Evolutionary conservation across 2,113 vertebrate genomes (phyloP), one percentile per base, ranked within the genome.

Genomic region (Kryptolebias marmoratus): DNA sequence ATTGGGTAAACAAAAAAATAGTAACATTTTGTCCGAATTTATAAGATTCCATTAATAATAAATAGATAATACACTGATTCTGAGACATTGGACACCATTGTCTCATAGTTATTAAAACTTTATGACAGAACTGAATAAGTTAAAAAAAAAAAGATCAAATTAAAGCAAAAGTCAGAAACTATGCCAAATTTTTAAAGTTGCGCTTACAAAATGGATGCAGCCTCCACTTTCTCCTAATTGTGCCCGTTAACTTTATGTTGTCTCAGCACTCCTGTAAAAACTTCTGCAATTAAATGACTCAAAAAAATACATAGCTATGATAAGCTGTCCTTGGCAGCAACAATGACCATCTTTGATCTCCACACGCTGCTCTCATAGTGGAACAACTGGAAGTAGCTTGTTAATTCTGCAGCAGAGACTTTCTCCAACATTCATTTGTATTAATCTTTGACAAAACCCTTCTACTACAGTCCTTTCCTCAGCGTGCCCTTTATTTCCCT

Each of bases 271-370:
- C 70, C 54, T n/a, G 53, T 45, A 52, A 68, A 88, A 87, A 87
- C 72, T 79, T 85, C 32, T 52, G 84, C 88, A 92, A 91, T 93
- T 92, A 92, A 88, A 87, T 87, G 85, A 89, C 80, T 63, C 68
- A 66, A 84, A 90, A 91, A 64, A 81, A 80, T 28, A 84, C 83
- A 90, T 84, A 80, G 73, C 81, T 77, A 44, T 72, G 88, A 92
- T 92, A 84, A 93, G 83, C 90, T 79, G 90, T 93, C 91, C 92
- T 92, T 92, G 90, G 74, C 68, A 74, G 77, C 58, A 73, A 86
- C 90, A 90, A 92, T 89, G 86, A 75, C 90, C 85, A 88, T 75
- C 86, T 92, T 91, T 92, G 84, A 92, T 93, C 86, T 87, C 57
- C 3, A n/a, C 48, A 73, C 55, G 42, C 58, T 64, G 52, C 68